Evolutionary conservation across 2,113 vertebrate species (phyloP), one percentile per base, ranked within the genome.

Genomic region (Festucalex cinctus): DNA sequence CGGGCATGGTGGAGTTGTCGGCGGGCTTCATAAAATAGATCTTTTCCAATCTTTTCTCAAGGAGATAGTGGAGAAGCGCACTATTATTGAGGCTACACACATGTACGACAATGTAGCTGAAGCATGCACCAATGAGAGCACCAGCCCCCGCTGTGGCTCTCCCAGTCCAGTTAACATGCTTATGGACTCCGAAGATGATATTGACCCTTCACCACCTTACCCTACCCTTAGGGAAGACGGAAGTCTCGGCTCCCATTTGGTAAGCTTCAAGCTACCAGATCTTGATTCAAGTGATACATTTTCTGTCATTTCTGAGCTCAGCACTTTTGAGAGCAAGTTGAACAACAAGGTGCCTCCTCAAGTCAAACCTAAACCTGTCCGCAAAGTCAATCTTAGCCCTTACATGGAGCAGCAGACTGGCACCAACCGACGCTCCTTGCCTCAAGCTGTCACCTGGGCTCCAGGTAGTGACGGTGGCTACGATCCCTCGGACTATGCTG

Each of bases 401-500:
- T 95, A 93, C 44, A 71, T 93, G 88, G 97, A 98, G 43, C 92
- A 82, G 56, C 92, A 56, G 82, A 92, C 26, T 69, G 79, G 86
- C 43, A 83, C 86, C 54, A 94, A 93, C 19, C 88, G 95, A 6
- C 91, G 96, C 57, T 94, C 92, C 19, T 89, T 96, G 5, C 72
- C 93, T 53, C 93, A 93, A 3, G 91, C 94, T 0, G 91, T 92
- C 2, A 82, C 88, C 24, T 97, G 96, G 95, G 76, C 92, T 0
- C 92, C 94, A 19, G 57, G 91, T 0, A 95, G 93, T 0, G 92
- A 93, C 44, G 84, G 89, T 35, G 93, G 94, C 73, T 98, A 95
- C n/a, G 96, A 98, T 73, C 96, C 96, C 0, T 98, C 96, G 0
- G 97, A 99, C 69, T 99, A 99, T 0, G 96, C 96, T 0, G 97